phyloP scores from a whole-genome alignment of 2,113 vertebrate genomes.

The Motacilla alba region DNA sequence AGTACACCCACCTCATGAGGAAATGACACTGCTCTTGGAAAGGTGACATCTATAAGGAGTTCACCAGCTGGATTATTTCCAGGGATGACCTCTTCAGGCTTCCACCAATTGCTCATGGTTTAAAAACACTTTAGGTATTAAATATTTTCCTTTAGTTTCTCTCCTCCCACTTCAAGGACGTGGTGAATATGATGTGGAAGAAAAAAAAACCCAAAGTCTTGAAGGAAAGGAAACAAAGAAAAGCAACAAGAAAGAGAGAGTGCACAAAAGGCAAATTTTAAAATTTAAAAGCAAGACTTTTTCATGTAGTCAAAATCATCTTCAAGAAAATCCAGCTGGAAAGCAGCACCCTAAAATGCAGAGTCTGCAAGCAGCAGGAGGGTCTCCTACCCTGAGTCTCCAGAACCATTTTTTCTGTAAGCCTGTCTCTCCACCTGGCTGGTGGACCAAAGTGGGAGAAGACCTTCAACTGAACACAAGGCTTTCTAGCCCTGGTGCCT shows the following conservation, averaged over 20 bases:
- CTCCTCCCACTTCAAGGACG: neutral
- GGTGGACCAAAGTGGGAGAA: neutral
- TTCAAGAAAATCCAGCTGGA: neutral
- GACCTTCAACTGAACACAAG: neutral
- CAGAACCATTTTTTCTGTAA: neutral
- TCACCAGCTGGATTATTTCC: slow-evolving; percentile 47
- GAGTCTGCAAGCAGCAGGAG: neutral
- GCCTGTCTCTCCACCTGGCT: neutral
- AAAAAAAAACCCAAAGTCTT: neutral
- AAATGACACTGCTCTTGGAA: slow-evolving; percentile 10
- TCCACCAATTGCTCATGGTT: neutral
- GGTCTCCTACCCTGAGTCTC: neutral
- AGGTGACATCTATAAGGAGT: neutral
- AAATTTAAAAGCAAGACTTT: neutral
- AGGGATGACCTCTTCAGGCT: slow-evolving; percentile 13
- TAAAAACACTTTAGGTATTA: slow-evolving; percentile 16
- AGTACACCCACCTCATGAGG: slow-evolving; percentile 3
- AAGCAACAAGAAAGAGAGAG: neutral
- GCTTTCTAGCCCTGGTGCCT: neutral
- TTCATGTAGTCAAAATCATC: neutral
- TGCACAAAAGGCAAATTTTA: neutral
- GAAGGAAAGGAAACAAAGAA: neutral
- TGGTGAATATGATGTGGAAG: neutral
- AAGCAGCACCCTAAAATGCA: neutral
- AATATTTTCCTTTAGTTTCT: slow-evolving; percentile 54